A percentile compares a stretch with the other conserved stretches of the same genome.
Evolutionary conservation across 2,888 invertebrate genomes (phyloP).

Genomic region (Suillia variegata): DNA sequence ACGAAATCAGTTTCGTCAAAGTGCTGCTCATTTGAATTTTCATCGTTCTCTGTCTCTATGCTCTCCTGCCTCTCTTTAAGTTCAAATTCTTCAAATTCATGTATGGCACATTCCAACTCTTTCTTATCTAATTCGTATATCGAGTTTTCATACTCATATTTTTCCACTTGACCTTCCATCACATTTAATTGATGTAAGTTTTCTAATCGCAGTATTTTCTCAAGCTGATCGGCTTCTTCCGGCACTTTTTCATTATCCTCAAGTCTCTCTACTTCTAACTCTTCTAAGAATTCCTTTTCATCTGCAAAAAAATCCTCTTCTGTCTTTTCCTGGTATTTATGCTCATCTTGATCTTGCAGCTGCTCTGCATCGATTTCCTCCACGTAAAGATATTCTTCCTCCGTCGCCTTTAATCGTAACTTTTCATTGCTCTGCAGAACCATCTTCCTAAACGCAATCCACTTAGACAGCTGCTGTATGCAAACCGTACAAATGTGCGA

Average conservation of each 20-base stretch:
- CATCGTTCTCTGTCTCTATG: too few species aligned
- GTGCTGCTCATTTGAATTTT: not conserved
- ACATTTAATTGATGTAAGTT: constrained; percentile 23
- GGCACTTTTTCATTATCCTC: too few species aligned
- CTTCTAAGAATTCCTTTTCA: too few species aligned
- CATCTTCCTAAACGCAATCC: constrained; percentile 46
- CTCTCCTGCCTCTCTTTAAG: too few species aligned
- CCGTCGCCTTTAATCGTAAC: constrained; percentile 35
- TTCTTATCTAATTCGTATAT: too few species aligned
- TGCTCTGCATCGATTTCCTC: constrained; percentile 8
- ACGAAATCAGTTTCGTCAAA: not conserved
- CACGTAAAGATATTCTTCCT: not conserved
- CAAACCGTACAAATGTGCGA: constrained; percentile 48
- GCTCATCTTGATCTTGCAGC: too few species aligned
- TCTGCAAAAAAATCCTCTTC: too few species aligned
- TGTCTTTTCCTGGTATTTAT: too few species aligned
- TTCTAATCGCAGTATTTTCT: constrained; percentile 30
- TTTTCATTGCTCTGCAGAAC: constrained; percentile 44
- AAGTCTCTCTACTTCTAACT: too few species aligned
- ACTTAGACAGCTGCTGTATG: constrained; percentile 36
- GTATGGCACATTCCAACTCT: too few species aligned
- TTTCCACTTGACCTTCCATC: constrained; percentile 27
- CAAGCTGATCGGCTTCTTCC: constrained; percentile 30
- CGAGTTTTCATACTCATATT: constrained; percentile 22
- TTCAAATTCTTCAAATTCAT: too few species aligned